These are phyloP conservation scores for Psephotus haematonotus DNA, from an alignment of 2,113 vertebrate genomes.

Conservation along the genomic window DNA sequence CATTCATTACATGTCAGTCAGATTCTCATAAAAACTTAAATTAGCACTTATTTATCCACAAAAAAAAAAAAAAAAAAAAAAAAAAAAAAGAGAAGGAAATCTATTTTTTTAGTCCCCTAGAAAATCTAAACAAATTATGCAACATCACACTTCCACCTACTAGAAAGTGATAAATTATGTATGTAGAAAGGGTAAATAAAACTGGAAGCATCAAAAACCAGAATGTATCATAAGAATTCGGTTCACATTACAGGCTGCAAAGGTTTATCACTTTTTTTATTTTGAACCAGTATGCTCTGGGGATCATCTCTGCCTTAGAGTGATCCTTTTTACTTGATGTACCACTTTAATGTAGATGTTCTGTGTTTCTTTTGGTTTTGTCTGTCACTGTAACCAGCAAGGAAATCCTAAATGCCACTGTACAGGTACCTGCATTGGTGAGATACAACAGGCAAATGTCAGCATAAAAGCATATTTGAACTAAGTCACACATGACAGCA, in stretches of 20 bases:
- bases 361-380: neutral
- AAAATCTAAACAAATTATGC: slow-evolving; percentile 49
- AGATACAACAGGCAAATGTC: neutral
- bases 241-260: neutral
- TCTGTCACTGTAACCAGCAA: neutral
- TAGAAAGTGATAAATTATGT: slow-evolving; percentile 10
- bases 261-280: neutral
- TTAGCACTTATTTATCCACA: slow-evolving; percentile 17
- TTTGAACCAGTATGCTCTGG: neutral
- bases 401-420: neutral
- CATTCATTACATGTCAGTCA: neutral
- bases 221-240: slow-evolving; percentile 9
- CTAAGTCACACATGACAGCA: neutral
- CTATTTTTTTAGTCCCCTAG: slow-evolving; percentile 19
- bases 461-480: neutral
- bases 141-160: slow-evolving; percentile 19
- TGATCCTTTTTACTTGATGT: neutral
- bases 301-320: neutral
- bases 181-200: slow-evolving; percentile 7
- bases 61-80: slow-evolving; percentile 53
- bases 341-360: neutral
- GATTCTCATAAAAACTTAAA: slow-evolving; percentile 15
- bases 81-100: slow-evolving; percentile 39
- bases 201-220: neutral
- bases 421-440: neutral